Base-by-base conservation (phyloP, 2,888 invertebrate species). In the Leucophenga montana region DNA sequence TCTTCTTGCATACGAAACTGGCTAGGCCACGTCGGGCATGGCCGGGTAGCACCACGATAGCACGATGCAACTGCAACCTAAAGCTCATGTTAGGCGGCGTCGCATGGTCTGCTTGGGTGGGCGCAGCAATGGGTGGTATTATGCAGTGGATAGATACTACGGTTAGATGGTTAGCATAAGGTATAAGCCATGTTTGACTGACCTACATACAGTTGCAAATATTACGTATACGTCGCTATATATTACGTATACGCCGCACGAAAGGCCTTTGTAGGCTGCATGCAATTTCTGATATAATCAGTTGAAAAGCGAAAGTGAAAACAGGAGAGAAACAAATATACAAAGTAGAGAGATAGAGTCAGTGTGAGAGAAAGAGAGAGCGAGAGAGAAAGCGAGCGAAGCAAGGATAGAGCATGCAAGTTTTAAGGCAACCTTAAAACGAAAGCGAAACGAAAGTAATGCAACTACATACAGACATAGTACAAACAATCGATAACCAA, bases 1-100 rank as follows among this genome's bases (percentile, higher is more conserved):
- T 82, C 81, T 84, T 82, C 81, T 75, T 80, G 39, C 39, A 39
- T 39, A 11, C n/a, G 13, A 50, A 44, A 20, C 57, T 57, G 39
- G 11, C 8, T 8, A 11, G 39, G 9, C 39, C 9, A 39, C 9
- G 39, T 46, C 56, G 67, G 61, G 61, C 46, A 48, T 16, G 44
- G 27, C 57, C 67, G 66, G 50, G n/a, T 50, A 27, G 3, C n/a
- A 33, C n/a, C n/a, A n/a, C n/a, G n/a, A n/a, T n/a, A n/a, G n/a
- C n/a, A n/a, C n/a, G n/a, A n/a, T n/a, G 59, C 33, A 33, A 33
- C 39, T 39, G 11, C 11, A 39, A 39, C 9, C 39, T 39, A 39
- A 39, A 39, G 39, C 39, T 39, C 39, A 39, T 39, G 39, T 39
- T 8, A 39, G 39, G 39, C 39, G 39, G 1, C 11, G 1, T 39